Conservation (phyloP, 2,888 invertebrate genomes). For the Kuschelorhynchus macadamiae region DNA sequence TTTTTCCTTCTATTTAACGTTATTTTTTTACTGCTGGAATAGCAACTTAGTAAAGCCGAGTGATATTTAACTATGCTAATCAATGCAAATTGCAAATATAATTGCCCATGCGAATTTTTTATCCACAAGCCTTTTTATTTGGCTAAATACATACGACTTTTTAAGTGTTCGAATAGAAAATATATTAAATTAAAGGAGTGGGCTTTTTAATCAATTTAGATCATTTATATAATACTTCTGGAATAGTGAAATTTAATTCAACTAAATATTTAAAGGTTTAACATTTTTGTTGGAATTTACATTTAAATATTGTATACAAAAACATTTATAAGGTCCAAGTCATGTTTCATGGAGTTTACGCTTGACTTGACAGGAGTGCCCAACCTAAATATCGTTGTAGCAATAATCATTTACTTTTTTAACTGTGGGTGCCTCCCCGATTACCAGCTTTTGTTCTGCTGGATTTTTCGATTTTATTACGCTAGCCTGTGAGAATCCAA, state of each 20-base stretch:
- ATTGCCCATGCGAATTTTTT: no score
- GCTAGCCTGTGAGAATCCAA: no score
- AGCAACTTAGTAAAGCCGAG: no score
- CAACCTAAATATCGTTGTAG: slow-evolving; percentile 13
- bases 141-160: no score
- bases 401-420: slow-evolving; percentile 11
- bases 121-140: no score
- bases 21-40: no score
- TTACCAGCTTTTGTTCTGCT: slow-evolving; percentile 7
- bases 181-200: not conserved
- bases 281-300: no score
- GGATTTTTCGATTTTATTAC: no score
- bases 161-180: no score
- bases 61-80: no score
- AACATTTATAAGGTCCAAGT: slow-evolving; percentile 9
- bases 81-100: no score
- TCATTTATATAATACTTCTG: not conserved
- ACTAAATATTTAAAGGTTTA: not conserved
- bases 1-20: no score
- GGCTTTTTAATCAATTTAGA: not conserved
- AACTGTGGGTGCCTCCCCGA: slow-evolving; percentile 6
- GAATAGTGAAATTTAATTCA: slow-evolving; percentile 23
- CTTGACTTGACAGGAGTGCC: slow-evolving; percentile 17
- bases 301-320: slow-evolving; percentile 2
- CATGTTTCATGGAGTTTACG: slow-evolving; percentile 14